Evolutionary conservation across 2,113 vertebrate species (phyloP).

Genomic region (Todiramphus saurophagus): DNA sequence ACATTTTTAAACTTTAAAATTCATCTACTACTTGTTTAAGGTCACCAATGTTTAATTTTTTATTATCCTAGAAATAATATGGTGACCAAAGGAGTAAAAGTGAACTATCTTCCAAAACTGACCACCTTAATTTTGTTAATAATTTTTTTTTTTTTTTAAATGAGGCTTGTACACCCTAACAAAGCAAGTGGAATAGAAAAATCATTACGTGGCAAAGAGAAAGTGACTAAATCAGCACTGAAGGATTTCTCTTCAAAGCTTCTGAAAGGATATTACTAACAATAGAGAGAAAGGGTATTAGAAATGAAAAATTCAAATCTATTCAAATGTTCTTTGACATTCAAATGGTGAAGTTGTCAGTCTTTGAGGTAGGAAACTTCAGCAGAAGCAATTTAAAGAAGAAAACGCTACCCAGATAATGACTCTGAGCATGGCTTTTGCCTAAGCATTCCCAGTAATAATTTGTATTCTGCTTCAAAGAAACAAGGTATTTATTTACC

Average conservation of each 20-base stretch:
- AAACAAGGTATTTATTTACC: slow-evolving; percentile 17
- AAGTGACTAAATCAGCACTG: slow-evolving; percentile 19
- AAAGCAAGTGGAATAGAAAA: neutral
- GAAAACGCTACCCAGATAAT: neutral
- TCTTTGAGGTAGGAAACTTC: slow-evolving; percentile 15
- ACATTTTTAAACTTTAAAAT: neutral
- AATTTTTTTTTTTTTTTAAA: neutral
- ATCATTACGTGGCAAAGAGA: neutral
- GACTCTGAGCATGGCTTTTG: neutral
- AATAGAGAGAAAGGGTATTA: slow-evolving; percentile 34
- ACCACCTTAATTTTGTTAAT: neutral
- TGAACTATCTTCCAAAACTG: neutral
- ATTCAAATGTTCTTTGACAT: slow-evolving; percentile 48
- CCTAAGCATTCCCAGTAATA: neutral
- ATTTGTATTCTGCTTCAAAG: slow-evolving; percentile 4
- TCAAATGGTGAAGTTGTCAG: slow-evolving; percentile 38
- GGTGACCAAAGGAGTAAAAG: neutral
- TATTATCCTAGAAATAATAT: neutral
- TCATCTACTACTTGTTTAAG: neutral
- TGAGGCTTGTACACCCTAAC: neutral
- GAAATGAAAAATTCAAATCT: slow-evolving; percentile 36
- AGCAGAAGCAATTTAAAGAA: slow-evolving; percentile 5
- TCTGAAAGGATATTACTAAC: slow-evolving; percentile 22
- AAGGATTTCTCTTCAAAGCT: slow-evolving; percentile 12
- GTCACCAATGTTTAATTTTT: neutral